A percentile compares a stretch with the other conserved stretches of the same genome.
phyloP scores from a whole-genome alignment of 2,113 vertebrate genomes.

The Polypterus bichir region DNA sequence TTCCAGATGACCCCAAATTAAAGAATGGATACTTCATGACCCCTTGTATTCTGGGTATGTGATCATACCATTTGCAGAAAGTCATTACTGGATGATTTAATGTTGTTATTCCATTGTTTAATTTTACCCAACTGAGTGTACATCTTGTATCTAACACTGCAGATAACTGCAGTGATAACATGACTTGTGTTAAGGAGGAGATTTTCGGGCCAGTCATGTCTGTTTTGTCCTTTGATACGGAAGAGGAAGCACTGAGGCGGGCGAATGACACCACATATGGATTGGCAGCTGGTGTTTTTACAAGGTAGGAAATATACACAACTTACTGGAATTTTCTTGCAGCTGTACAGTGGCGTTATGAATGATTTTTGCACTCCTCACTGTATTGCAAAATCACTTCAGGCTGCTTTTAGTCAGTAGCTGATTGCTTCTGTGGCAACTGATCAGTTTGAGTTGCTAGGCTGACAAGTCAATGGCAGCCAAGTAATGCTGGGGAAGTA shows the following conservation, averaged over 20 bases:
- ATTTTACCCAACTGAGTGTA: not conserved
- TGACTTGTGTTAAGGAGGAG: slow-evolving; percentile 91
- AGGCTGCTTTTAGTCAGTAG: too few species aligned
- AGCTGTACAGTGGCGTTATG: too few species aligned
- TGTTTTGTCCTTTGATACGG: slow-evolving; percentile 78
- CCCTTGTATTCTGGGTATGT: slow-evolving; percentile 78
- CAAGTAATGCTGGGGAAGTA: too few species aligned
- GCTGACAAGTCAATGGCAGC: not conserved
- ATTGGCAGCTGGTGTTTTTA: slow-evolving; percentile 87
- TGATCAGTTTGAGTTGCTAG: not conserved
- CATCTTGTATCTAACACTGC: slow-evolving; percentile 1
- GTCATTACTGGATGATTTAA: not conserved
- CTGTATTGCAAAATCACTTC: not conserved
- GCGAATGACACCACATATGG: slow-evolving; percentile 80
- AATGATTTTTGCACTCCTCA: not conserved
- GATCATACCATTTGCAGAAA: not conserved
- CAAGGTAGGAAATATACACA: slow-evolving; percentile 50
- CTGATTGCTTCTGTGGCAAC: not conserved
- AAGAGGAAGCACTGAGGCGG: slow-evolving; percentile 75
- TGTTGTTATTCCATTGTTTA: not conserved
- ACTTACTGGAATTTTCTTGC: too few species aligned
- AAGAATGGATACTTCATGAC: slow-evolving; percentile 78
- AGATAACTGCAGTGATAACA: slow-evolving; percentile 85
- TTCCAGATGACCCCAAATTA: slow-evolving; percentile 70
- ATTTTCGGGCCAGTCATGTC: slow-evolving; percentile 97